Evolutionary conservation across 2,888 invertebrate species (phyloP).

Genomic region (Sphecodes monilicornis): DNA sequence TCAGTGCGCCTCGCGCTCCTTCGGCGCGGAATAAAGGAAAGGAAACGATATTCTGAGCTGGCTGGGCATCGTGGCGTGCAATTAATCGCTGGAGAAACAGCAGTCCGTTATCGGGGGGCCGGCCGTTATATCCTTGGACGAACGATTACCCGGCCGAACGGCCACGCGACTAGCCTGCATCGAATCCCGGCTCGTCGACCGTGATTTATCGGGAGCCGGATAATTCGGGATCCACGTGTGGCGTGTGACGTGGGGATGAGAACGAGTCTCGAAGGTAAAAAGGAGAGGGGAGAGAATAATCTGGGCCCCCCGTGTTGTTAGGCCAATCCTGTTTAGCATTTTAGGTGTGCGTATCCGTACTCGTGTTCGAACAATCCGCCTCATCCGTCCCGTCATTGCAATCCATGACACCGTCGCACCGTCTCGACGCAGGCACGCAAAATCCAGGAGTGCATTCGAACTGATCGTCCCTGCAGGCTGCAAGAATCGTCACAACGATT

Average conservation of each 20-base stretch:
- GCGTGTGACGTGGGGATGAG: background rate
- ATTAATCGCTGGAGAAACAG: conserved; percentile 57
- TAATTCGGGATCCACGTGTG: conserved; percentile 31
- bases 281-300: background rate
- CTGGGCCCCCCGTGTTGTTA: background rate
- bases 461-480: conserved; percentile 89
- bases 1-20: conserved; percentile 33
- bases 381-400: conserved; percentile 92
- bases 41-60: conserved; percentile 34
- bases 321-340: background rate
- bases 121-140: conserved; percentile 39
- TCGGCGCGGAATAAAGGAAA: conserved; percentile 27
- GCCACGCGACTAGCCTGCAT: conserved; percentile 23
- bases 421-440: conserved; percentile 87
- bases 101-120: conserved; percentile 38
- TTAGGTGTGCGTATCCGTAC: conserved; percentile 56
- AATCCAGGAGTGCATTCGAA: conserved; percentile 91
- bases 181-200: conserved; percentile 22
- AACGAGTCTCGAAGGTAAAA: background rate
- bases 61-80: conserved; percentile 29
- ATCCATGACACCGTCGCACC: conserved; percentile 89
- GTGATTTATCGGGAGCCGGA: conserved; percentile 28
- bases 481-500: conserved; percentile 73
- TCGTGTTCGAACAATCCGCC: conserved; percentile 86
- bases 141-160: conserved; percentile 41